Evolutionary conservation across 92 coral and sea anemone species (phyloP), one percentile per base, ranked within the genome.

Genomic region (Meandrina meandrites): DNA sequence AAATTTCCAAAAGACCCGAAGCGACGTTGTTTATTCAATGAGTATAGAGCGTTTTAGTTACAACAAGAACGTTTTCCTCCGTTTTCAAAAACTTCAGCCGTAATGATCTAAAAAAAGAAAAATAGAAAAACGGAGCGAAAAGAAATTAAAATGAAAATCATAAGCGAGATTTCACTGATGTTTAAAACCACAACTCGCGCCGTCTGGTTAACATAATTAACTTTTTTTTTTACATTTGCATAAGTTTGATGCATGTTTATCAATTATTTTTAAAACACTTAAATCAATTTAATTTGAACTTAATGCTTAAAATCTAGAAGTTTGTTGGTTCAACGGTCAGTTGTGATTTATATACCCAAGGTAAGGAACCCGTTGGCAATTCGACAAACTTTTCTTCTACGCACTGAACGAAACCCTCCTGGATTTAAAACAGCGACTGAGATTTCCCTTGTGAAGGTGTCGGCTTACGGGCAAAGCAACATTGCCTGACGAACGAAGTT

Each of bases 241-340:
- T 69, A 82, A 68, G 57, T 15, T 81, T 12, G 47, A 50, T 27
- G 21, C 58, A 17, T 81, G 76, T 67, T 81, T 66, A 81, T 68
- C 64, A 34, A 27, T 66, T 11, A 67, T 68, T 27, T 58, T 31
- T 5, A 50, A 18, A 69, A n/a, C 34, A 37, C 56, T 37, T 10
- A 27, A 78, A 54, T 31, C 27, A 45, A 67, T 48, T 68, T 42
- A 82, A 82, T 67, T 69, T 31, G 3, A 82, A 10, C 62, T 82
- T 40, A 30, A 28, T 60, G 56, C 84, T 80, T n/a, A 50, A 68
- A 68, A 69, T 18, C 85, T 9, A 36, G 84, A 34, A 45, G 22
- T 50, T 28, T 28, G 31, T 18, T 37, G 37, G 45, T 6, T 45
- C 66, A 24, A 51, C 30, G 13, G 10, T 31, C 34, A 16, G 50